Base-by-base conservation (phyloP, 2,797 vertebrate species). In the Buphagus erythrorhynchus region DNA sequence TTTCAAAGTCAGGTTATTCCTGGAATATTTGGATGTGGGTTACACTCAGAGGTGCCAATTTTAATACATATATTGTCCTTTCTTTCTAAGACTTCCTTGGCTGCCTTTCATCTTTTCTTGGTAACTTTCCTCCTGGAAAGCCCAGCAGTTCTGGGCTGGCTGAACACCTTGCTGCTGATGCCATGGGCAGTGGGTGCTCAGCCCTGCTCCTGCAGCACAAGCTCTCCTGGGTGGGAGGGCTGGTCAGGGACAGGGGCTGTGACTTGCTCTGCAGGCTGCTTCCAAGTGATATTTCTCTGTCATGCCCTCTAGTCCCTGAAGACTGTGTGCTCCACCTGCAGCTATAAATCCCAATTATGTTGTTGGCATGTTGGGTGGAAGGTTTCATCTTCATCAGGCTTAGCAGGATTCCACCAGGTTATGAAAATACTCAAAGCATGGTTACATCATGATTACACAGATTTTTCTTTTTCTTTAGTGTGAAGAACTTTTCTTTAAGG, bases 181-280 rank as follows among this genome's bases (percentile, higher is more conserved):
- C 35, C 0, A 3, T 0, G 0, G 9, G 68, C 48, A 36, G 33
- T 0, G 46, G 17, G 29, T 14, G 46, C 22, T 25, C 35, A 80
- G 52, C 35, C 43, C 77, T 40, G 35, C 35, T 63, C 33, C 63
- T 40, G 6, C 4, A 4, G 55, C 35, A 71, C 52, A 51, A 46
- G 69, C 22, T 24, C 29, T 24, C 6, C 1, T 1, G 1, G 16
- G 36, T 42, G 62, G 51, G n/a, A 65, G 54, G 2, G 1, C 2
- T 31, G 18, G 1, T 14, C 29, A 38, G 22, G 79, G 29, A 72
- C 11, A 12, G 18, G 72, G 29, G n/a, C 33, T 86, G 55, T 6
- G 35, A 42, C 76, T 73, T 63, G 55, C 12, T 78, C 77, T 55
- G 65, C 5, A 2, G 20, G 38, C 25, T 69, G 69, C 11, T 73